These are phyloP conservation scores for Allolobophora icterica DNA, from an alignment of 2,888 invertebrate genomes.

Conservation along the genomic window DNA sequence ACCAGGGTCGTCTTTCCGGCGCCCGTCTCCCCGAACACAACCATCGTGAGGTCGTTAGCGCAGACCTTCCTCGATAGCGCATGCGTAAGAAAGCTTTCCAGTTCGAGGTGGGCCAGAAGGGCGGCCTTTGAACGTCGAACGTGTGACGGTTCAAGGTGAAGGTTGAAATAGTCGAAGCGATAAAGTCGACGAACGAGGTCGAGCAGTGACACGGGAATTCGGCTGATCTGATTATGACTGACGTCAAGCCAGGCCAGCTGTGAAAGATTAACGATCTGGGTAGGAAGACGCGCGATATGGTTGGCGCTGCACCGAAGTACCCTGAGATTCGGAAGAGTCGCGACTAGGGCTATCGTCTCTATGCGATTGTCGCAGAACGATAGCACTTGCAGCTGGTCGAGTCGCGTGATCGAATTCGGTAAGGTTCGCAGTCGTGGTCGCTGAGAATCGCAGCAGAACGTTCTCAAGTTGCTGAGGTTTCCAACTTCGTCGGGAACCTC, in stretches of 20 bases:
- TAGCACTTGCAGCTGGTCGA: slow-evolving; percentile 46
- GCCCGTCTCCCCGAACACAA: slow-evolving; percentile 51
- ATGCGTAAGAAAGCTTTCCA: slow-evolving; percentile 46
- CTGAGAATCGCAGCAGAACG: slow-evolving; percentile 50
- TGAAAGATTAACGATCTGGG: slow-evolving; percentile 46
- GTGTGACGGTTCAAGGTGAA: slow-evolving; percentile 46
- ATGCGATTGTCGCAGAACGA: slow-evolving; percentile 51
- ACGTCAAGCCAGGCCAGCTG: slow-evolving; percentile 49
- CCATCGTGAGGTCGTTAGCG: slow-evolving; percentile 49
- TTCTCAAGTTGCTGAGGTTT: slow-evolving; percentile 45
- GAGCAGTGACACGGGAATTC: slow-evolving; percentile 48
- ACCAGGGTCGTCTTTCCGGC: slow-evolving; percentile 50
- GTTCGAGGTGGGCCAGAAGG: slow-evolving; percentile 49
- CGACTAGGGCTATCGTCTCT: slow-evolving; percentile 48
- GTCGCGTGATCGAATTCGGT: slow-evolving; percentile 47
- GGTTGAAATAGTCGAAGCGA: slow-evolving; percentile 50
- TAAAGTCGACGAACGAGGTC: slow-evolving; percentile 47
- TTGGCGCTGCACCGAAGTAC: slow-evolving; percentile 49
- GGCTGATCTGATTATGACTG: slow-evolving; percentile 50
- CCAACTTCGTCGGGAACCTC: slow-evolving; percentile 50
- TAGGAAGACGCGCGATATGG: slow-evolving; percentile 48
- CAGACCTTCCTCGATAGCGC: background rate
- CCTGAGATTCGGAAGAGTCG: slow-evolving; percentile 44
- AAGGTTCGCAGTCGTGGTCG: slow-evolving; percentile 47
- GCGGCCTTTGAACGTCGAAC: slow-evolving; percentile 45